These are phyloP conservation scores for Invenusta paracnida DNA, from an alignment of 2,888 invertebrate species.

Conservation along the genomic window DNA sequence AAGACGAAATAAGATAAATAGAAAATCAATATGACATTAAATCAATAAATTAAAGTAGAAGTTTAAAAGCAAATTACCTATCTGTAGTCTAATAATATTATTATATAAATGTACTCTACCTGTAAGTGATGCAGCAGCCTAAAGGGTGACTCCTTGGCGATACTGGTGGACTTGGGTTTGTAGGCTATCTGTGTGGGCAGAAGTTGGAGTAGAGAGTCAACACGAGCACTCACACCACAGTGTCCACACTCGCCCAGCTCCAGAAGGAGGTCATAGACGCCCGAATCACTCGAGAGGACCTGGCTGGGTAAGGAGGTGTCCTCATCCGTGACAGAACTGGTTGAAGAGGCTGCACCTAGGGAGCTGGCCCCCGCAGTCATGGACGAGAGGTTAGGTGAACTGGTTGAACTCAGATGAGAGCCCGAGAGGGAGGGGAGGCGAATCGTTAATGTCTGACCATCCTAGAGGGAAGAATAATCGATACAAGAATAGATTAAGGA, in stretches of 20 bases:
- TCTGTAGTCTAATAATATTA: no score
- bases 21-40: no score
- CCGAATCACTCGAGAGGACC: neutral
- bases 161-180: neutral
- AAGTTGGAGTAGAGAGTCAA: neutral
- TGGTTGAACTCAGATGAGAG: neutral
- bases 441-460: neutral
- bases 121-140: neutral
- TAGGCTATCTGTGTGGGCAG: neutral
- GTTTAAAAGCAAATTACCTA: no score
- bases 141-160: neutral
- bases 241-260: neutral
- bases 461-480: no score
- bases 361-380: neutral
- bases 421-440: neutral
- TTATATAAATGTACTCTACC: no score
- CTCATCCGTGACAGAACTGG: neutral
- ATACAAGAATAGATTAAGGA: no score
- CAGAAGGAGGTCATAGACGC: neutral
- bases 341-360: neutral
- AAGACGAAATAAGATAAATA: no score
- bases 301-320: neutral
- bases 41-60: no score
- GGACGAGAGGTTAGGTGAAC: neutral
- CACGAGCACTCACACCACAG: neutral